Conservation (phyloP, 2,113 vertebrate species). For the Bostrychus sinensis region DNA sequence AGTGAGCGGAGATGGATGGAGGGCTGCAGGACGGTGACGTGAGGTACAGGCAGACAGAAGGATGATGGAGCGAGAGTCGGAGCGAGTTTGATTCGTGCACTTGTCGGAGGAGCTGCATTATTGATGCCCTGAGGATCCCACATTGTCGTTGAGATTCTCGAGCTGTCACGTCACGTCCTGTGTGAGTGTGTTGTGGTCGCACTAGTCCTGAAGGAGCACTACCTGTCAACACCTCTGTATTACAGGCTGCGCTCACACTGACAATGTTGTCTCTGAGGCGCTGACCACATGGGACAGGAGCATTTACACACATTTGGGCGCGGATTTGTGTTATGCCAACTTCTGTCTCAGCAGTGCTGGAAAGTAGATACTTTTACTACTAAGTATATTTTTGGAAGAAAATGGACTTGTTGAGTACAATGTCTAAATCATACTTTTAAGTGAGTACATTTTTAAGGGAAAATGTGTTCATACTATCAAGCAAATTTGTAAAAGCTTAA, state of each 20-base stretch:
- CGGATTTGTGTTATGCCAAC: constrained; percentile 13
- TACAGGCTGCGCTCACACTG: constrained; percentile 51
- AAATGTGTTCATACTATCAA: too few relatives aligned
- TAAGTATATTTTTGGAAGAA: neutral
- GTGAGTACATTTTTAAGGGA: too few relatives aligned
- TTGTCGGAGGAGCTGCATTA: constrained; percentile 73
- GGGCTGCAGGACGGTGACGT: constrained; percentile 15
- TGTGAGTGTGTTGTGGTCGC: constrained; percentile 40
- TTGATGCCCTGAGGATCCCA: constrained; percentile 68
- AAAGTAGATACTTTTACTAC: neutral
- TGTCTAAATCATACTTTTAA: too few relatives aligned
- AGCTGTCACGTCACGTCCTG: constrained; percentile 61
- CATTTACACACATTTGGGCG: constrained; percentile 20
- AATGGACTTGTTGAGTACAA: too few relatives aligned
- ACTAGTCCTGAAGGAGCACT: constrained; percentile 50
- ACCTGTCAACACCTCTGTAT: constrained; percentile 72
- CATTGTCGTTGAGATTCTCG: constrained; percentile 54
- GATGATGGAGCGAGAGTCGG: constrained; percentile 48
- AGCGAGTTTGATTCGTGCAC: constrained; percentile 63
- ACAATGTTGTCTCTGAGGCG: constrained; percentile 45
- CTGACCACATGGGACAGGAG: constrained; percentile 58
- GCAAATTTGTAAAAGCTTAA: too few relatives aligned
- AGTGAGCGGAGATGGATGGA: constrained; percentile 49
- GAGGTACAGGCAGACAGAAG: constrained; percentile 10
- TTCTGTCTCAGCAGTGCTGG: neutral